Evolutionary conservation across 2,888 invertebrate genomes (phyloP), one percentile per base, ranked within the genome.

Genomic region (Melanchra persicariae): DNA sequence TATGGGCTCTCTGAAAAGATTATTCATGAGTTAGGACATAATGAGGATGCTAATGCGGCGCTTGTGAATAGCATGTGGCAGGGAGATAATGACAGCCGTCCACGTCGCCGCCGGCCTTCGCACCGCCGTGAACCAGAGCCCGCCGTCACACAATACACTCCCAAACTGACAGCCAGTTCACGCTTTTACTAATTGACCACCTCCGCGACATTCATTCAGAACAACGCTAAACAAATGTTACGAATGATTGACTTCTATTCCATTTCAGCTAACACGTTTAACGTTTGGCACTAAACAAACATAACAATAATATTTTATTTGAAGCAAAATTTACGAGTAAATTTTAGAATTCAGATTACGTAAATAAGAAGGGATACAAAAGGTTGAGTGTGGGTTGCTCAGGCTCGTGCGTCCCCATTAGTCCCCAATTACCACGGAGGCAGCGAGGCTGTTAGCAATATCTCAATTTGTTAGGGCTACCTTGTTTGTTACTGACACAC

Each of bases 121-220:
- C 91, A 89, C 88, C 91, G 91, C 90, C 91, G 87, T 90, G 88
- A 90, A 91, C 89, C 85, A 86, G 82, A 81, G 78, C 79, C 81
- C 79, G 72, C 75, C 77, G 70, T 60, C 69, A 72, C 85, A 93
- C 87, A 93, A 93, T 88, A 88, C 87, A 85, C 90, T 91, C 93
- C 93, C 91, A 91, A 93, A 93, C 90, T 94, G 95, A 93, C 94
- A 94, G 90, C 89, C 89, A 86, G 91, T 95, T 93, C 93, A 95
- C 93, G 94, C 93, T 94, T 94, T 93, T 93, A 93, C 93, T 92
- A 93, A 93, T 93, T 93, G 94, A 92, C 94, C 95, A 94, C 94
- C 94, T 93, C 91, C 86, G 87, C 88, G 91, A 92, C 91, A 89
- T 90, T 91, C 88, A 90, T 90, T 91, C 87, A 81, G 79, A 79